Evolutionary conservation across 2,797 vertebrate species (phyloP).

Genomic region (Acridotheres tristis): DNA sequence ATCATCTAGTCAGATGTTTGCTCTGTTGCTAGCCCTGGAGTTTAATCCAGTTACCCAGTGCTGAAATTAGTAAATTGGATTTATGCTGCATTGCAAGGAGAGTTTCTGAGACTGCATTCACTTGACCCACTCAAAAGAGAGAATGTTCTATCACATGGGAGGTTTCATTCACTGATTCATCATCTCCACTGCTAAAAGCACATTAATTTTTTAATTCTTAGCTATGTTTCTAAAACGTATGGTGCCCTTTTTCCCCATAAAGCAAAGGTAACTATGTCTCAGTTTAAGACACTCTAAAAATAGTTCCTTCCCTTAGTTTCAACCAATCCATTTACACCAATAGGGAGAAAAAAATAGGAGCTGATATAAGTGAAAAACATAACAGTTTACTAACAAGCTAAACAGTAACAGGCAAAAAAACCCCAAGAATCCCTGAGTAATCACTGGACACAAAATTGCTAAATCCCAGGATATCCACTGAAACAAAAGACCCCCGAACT

Average conservation of each 20-base stretch:
- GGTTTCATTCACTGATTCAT: not conserved
- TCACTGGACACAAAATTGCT: not conserved
- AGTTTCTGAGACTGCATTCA: not conserved
- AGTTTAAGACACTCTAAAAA: not conserved
- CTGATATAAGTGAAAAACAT: not conserved
- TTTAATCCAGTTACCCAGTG: not conserved
- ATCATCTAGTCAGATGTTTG: not conserved
- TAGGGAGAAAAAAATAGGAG: not conserved
- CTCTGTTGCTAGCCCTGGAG: not conserved
- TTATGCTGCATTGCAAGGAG: not conserved
- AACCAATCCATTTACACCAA: not conserved
- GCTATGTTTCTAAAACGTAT: not conserved
- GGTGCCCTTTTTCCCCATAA: rapidly evolving
- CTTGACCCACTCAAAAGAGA: not conserved
- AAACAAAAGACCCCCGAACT: not conserved
- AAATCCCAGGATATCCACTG: not conserved
- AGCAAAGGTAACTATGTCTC: not conserved
- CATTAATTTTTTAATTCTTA: not conserved
- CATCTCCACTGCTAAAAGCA: not conserved
- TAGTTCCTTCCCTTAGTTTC: not conserved
- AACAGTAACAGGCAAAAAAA: not conserved
- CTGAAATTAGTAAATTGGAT: not conserved
- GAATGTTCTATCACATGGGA: not conserved
- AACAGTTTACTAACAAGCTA: not conserved
- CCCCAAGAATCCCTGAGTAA: no score